Evolutionary conservation across 2,888 invertebrate species (phyloP).

Genomic region (Arctia plantaginis): DNA sequence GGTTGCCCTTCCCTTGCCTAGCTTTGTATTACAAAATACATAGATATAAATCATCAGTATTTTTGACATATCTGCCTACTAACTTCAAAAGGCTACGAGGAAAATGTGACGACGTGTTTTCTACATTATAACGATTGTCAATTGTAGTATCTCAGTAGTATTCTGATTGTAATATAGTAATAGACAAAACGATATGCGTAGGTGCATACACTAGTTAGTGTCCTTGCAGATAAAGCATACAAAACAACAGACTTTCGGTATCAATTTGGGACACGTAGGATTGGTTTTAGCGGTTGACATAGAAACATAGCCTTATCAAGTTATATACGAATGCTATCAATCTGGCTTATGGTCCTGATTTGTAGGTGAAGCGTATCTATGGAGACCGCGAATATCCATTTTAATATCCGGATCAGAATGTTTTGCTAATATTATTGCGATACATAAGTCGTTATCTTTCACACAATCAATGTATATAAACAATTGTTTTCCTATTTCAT

Average conservation of each 20-base stretch:
- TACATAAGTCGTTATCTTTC: neutral
- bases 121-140: too few relatives aligned
- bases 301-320: slow-evolving; percentile 21
- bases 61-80: neutral
- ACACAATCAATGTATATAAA: neutral
- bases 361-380: slow-evolving; percentile 15
- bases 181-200: slow-evolving; percentile 14
- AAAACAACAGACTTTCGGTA: slow-evolving; percentile 18
- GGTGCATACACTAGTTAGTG: neutral
- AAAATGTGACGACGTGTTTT: neutral
- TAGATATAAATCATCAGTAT: neutral
- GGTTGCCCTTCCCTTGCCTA: too few relatives aligned
- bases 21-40: neutral
- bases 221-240: slow-evolving; percentile 21
- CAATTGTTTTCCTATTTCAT: neutral
- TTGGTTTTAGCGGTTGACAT: slow-evolving; percentile 25
- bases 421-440: neutral
- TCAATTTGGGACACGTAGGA: slow-evolving; percentile 17
- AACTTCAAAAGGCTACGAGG: neutral
- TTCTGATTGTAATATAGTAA: slow-evolving; percentile 3
- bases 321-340: slow-evolving; percentile 12
- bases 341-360: slow-evolving; percentile 11
- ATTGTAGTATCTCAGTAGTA: slow-evolving; percentile 11
- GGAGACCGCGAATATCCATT: neutral
- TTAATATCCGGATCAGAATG: neutral